phyloP scores from a whole-genome alignment of 2,797 vertebrate genomes.

The Galaxias olidus region DNA sequence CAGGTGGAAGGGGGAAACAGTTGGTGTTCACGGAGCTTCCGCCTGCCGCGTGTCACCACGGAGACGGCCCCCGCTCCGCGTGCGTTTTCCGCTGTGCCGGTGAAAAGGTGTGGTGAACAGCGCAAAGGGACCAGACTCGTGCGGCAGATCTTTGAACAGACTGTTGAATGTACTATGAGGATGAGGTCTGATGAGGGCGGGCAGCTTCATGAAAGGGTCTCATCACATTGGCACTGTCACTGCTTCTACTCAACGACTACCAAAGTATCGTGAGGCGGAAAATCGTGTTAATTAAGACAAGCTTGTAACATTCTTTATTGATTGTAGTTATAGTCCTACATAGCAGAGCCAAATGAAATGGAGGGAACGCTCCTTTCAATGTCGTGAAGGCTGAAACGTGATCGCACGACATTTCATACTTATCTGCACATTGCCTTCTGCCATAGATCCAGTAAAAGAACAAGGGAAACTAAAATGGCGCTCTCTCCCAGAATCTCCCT shows the following conservation, averaged over 20 bases:
- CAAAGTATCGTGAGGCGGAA: no score
- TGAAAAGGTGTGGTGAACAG: not conserved
- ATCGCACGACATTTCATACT: conserved; percentile 31
- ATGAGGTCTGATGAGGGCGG: no score
- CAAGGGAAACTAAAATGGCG: conserved; percentile 47
- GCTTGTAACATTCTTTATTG: no score
- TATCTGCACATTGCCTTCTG: conserved; percentile 28
- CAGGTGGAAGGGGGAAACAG: not conserved
- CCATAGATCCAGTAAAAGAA: conserved; percentile 19
- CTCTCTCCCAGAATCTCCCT: conserved; percentile 32
- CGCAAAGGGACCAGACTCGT: no score
- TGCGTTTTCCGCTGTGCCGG: not conserved
- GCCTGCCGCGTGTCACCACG: not conserved
- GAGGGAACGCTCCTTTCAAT: no score
- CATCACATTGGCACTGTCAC: no score
- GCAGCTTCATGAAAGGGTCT: no score
- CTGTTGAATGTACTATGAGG: no score
- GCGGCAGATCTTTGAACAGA: no score
- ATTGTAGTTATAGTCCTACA: no score
- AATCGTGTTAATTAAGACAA: not conserved
- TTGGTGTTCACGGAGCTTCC: not conserved
- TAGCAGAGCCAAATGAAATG: no score
- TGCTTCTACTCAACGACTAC: not conserved
- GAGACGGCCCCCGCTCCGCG: not conserved
- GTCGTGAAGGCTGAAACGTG: not conserved